These are phyloP conservation scores for Porites australiensis DNA, from an alignment of 64 coral and sea anemone genomes.

Conservation along the genomic window DNA sequence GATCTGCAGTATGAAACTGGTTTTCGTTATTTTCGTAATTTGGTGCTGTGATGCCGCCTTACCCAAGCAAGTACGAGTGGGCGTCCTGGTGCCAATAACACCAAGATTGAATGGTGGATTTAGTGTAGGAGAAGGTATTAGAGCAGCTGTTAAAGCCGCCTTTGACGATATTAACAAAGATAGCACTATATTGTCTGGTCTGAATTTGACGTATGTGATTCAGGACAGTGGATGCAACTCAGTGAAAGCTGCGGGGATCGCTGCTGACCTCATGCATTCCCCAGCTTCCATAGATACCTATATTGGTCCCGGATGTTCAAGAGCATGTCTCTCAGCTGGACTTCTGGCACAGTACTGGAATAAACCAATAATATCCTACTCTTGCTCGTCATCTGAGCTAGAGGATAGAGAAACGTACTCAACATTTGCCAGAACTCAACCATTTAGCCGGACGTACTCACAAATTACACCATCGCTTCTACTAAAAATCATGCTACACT, in stretches of 20 bases:
- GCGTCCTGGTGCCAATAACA: background rate
- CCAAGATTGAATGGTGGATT: background rate
- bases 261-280: slow-evolving; percentile 59
- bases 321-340: slow-evolving; percentile 59
- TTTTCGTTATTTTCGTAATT: background rate
- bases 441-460: slow-evolving; percentile 84
- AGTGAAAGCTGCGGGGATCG: slow-evolving; percentile 45
- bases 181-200: background rate
- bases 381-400: slow-evolving; percentile 72
- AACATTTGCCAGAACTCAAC: slow-evolving; percentile 83
- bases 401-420: slow-evolving; percentile 58
- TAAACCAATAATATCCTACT: slow-evolving; percentile 83
- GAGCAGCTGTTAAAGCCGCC: slow-evolving; percentile 3
- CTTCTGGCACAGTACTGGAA: slow-evolving; percentile 75
- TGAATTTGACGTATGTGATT: slow-evolving; percentile 22
- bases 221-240: slow-evolving; percentile 47
- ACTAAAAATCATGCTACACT: slow-evolving; percentile 56
- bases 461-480: slow-evolving; percentile 53
- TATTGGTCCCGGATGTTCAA: slow-evolving; percentile 86
- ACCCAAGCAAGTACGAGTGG: background rate
- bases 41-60: background rate
- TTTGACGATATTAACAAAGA: slow-evolving; percentile 26
- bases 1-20: background rate
- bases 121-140: slow-evolving; percentile 11
- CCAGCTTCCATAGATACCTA: slow-evolving; percentile 33